A percentile compares a stretch with the other conserved stretches of the same genome.
These are phyloP conservation scores for Eucriotettix oculatus DNA, from an alignment of 2,888 invertebrate species.

Conservation along the genomic window DNA sequence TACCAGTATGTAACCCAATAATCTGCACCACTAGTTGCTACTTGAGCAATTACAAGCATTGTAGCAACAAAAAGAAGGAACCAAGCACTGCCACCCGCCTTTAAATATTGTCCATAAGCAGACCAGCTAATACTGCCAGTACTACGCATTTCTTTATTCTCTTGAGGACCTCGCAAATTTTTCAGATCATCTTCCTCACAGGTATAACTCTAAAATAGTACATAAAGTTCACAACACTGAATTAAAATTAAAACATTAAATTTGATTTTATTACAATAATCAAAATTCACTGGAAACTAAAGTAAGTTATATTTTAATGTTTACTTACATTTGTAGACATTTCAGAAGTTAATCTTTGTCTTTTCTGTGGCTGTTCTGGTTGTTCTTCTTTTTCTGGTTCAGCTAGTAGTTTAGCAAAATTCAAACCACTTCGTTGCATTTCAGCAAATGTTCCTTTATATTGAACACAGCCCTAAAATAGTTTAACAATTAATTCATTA, in stretches of 20 bases:
- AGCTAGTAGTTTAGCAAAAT: slow-evolving; percentile 30
- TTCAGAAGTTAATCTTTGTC: background rate
- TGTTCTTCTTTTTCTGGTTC: slow-evolving; percentile 21
- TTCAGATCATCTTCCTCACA: slow-evolving; percentile 25
- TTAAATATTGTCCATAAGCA: slow-evolving; percentile 51
- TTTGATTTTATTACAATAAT: no score
- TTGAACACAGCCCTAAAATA: slow-evolving; percentile 30
- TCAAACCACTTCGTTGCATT: slow-evolving; percentile 17
- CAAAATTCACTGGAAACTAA: background rate
- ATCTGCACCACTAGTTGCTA: slow-evolving; percentile 50
- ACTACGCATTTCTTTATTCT: slow-evolving; percentile 7
- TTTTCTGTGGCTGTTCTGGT: background rate
- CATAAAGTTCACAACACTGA: background rate
- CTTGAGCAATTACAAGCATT: slow-evolving; percentile 42
- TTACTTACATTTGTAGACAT: background rate
- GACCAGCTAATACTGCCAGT: slow-evolving; percentile 9
- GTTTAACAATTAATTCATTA: background rate
- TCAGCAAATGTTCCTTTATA: slow-evolving; percentile 17
- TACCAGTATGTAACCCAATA: slow-evolving; percentile 67
- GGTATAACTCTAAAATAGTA: background rate
- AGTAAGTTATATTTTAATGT: background rate
- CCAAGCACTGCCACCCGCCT: slow-evolving; percentile 49
- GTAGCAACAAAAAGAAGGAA: slow-evolving; percentile 39
- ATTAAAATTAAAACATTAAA: no score
- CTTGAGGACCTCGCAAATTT: background rate